A percentile compares a stretch with the other conserved stretches of the same genome.
Conservation (phyloP, 2,113 vertebrate species). For the Neoarius graeffei region DNA sequence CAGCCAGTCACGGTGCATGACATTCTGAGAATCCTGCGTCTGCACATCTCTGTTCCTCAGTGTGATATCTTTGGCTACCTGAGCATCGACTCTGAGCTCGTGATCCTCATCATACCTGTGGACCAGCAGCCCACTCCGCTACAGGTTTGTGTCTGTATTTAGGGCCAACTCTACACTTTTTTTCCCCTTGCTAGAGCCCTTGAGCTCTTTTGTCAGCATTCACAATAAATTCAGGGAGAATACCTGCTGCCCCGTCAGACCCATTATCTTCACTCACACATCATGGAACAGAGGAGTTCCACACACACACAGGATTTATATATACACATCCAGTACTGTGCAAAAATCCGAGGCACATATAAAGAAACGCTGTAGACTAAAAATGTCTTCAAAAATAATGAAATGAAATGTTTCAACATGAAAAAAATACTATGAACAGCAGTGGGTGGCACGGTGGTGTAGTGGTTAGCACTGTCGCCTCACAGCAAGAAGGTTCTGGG, state of each 20-base stretch:
- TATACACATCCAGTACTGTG: not conserved
- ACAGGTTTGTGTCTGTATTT: constrained; percentile 77
- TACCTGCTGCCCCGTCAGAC: not conserved
- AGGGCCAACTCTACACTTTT: not conserved
- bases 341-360: no score
- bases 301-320: not conserved
- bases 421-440: no score
- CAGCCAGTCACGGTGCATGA: constrained; percentile 87
- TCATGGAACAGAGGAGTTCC: not conserved
- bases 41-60: constrained; percentile 92
- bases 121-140: constrained; percentile 88
- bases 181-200: not conserved
- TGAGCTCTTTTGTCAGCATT: not conserved
- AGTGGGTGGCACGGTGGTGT: no score
- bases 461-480: no score
- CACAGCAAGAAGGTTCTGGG: no score
- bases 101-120: constrained; percentile 90
- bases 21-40: constrained; percentile 86
- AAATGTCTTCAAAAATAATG: no score
- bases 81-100: constrained; percentile 90
- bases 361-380: no score
- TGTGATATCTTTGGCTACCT: constrained; percentile 96
- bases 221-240: not conserved
- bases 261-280: not conserved
- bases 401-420: no score